Evolutionary conservation across 2,888 invertebrate species (phyloP).

Genomic region (Himalopsyche japonica): DNA sequence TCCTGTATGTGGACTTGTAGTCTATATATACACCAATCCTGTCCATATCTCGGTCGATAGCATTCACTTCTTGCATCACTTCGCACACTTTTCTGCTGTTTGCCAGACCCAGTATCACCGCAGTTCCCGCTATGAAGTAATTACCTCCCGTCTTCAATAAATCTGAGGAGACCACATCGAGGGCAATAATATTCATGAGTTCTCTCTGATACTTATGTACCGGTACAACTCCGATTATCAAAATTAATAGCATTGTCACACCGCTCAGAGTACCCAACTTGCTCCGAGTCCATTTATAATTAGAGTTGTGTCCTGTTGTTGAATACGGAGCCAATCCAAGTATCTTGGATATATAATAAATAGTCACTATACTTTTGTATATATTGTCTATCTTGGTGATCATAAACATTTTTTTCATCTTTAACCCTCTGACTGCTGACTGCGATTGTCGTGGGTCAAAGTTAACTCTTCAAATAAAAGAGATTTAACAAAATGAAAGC

Average conservation of each 20-base stretch:
- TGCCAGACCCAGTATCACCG: background rate
- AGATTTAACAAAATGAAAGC: too few relatives aligned
- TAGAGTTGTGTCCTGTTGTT: background rate
- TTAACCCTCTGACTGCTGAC: too few relatives aligned
- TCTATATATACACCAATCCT: constrained; percentile 9
- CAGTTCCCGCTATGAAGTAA: background rate
- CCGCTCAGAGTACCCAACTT: constrained; percentile 1
- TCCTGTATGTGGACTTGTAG: constrained; percentile 4
- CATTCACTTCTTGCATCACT: background rate
- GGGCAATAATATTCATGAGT: background rate
- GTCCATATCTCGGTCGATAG: constrained; percentile 18
- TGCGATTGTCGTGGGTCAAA: too few relatives aligned
- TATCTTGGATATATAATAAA: constrained; percentile 5
- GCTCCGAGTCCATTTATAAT: constrained; percentile 7
- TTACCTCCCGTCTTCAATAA: constrained; percentile 15
- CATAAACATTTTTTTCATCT: background rate
- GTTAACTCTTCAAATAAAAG: too few relatives aligned
- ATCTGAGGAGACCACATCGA: constrained; percentile 14
- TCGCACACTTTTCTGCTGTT: constrained; percentile 5
- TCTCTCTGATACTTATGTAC: background rate
- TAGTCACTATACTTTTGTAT: background rate
- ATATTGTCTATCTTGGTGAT: background rate
- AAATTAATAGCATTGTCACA: background rate
- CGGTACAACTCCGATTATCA: background rate
- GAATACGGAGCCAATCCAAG: constrained; percentile 16